Evolutionary conservation across 1,140 invertebrate species (phyloP).

Genomic region (Zophobas morio): DNA sequence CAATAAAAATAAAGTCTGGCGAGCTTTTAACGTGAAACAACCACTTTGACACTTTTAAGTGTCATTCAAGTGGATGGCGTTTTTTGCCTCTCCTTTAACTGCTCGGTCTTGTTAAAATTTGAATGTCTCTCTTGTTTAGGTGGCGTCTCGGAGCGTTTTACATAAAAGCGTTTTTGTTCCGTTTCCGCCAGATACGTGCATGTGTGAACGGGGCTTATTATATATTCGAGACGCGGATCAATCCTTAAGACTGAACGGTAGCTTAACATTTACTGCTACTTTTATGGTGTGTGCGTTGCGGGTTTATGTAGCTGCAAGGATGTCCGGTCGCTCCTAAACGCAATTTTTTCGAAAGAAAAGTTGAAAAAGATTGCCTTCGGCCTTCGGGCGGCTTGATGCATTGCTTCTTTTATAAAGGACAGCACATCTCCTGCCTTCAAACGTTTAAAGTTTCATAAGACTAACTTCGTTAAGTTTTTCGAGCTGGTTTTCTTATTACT

Average conservation of each 20-base stretch:
- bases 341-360: conserved; percentile 24
- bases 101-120: conserved; percentile 31
- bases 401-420: conserved; percentile 29
- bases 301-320: not conserved
- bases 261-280: conserved; percentile 29
- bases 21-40: conserved; percentile 42
- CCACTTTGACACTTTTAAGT: conserved; percentile 42
- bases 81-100: conserved; percentile 36
- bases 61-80: conserved; percentile 39
- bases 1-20: conserved; percentile 43
- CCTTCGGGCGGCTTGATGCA: conserved; percentile 8
- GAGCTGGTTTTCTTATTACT: no score
- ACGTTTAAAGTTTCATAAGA: conserved; percentile 21
- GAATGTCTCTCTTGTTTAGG: conserved; percentile 28
- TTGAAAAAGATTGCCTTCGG: conserved; percentile 27
- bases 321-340: conserved; percentile 15
- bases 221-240: conserved; percentile 24
- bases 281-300: conserved; percentile 6
- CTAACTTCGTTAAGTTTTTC: conserved; percentile 12
- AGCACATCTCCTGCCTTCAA: conserved; percentile 34
- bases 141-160: conserved; percentile 8
- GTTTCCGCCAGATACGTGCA: conserved; percentile 37
- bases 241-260: conserved; percentile 26
- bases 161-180: conserved; percentile 37
- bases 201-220: conserved; percentile 28